Evolutionary conservation across 2,113 vertebrate species (phyloP), one percentile per base, ranked within the genome.

Genomic region (Zootoca vivipara): DNA sequence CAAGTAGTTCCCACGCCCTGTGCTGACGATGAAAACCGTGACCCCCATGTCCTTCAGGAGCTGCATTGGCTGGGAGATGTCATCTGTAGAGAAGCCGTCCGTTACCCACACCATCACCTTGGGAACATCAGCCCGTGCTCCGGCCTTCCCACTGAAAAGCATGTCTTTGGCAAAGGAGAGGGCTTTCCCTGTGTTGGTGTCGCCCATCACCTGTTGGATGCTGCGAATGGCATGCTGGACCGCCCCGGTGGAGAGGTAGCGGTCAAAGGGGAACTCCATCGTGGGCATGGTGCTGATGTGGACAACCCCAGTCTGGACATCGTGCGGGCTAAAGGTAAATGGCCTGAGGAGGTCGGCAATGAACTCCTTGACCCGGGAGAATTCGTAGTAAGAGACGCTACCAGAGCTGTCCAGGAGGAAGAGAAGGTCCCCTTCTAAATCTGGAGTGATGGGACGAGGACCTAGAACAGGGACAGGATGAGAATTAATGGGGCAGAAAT

Each of bases 71-170:
- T 96, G 95, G 0, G 96, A 96, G 93, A 99, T 97, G 24, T 98
- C 96, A 0, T 98, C 98, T 0, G 97, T 98, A 91, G 98, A 98
- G 89, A 98, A 97, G 7, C 99, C 99, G 0, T 99, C 99, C 0
- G 99, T 99, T 92, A 99, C 94, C 99, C 99, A 99, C 72, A 99
- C 96, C 94, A 99, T 93, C 10, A 99, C 98, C 88, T 98, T 98
- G 3, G 98, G 98, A 9, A 99, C 97, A 0, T 95, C 97, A 0
- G 91, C 89, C 52, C 98, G 95, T 79, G 98, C 97, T 0, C 90
- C 94, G 0, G 92, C 97, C 65, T 16, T 70, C 1, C 92, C n/a
- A 0, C 96, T 94, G 96, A 97, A 94, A 93, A 97, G 93, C 78
- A 95, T 89, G 5, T 98, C 95, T 87, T 95, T 97, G 83, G 98